Conservation (phyloP, 2,888 invertebrate genomes). For the Spisula solida region DNA sequence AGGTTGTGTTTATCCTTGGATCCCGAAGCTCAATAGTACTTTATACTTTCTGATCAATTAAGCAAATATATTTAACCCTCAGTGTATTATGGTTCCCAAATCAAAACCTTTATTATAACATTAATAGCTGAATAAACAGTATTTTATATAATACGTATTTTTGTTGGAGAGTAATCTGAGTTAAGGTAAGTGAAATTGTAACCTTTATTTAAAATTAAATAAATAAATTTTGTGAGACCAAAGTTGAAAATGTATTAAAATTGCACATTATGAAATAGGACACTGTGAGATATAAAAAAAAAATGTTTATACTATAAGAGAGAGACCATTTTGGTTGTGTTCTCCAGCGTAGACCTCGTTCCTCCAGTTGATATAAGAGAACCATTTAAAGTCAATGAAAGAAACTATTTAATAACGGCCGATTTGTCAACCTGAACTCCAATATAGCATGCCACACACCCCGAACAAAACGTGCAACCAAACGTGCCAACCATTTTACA, state of each 20-base stretch:
- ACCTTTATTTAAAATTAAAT: slow-evolving; percentile 5
- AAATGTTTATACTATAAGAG: neutral
- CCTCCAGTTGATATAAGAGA: slow-evolving; percentile 1
- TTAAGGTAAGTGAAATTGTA: neutral
- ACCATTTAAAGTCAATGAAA: slow-evolving; percentile 29
- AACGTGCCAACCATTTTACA: slow-evolving; percentile 41
- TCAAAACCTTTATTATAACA: neutral
- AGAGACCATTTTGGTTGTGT: neutral
- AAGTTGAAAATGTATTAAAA: neutral
- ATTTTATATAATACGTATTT: neutral
- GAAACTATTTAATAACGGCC: slow-evolving; percentile 31
- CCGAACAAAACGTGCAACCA: slow-evolving; percentile 56
- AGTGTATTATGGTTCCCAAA: slow-evolving; percentile 19
- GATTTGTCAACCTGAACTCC: slow-evolving; percentile 48
- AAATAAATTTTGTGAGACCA: neutral
- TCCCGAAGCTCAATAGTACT: slow-evolving; percentile 31
- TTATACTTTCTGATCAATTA: slow-evolving; percentile 61
- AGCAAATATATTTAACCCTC: slow-evolving; percentile 54
- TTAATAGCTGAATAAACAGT: neutral
- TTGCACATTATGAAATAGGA: neutral
- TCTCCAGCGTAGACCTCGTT: neutral
- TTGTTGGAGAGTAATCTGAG: no score
- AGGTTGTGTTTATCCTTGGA: slow-evolving; percentile 44
- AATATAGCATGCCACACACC: slow-evolving; percentile 68
- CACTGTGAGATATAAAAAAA: neutral